Conservation (phyloP, 2,797 vertebrate genomes). For the Cirrhinus molitorella region DNA sequence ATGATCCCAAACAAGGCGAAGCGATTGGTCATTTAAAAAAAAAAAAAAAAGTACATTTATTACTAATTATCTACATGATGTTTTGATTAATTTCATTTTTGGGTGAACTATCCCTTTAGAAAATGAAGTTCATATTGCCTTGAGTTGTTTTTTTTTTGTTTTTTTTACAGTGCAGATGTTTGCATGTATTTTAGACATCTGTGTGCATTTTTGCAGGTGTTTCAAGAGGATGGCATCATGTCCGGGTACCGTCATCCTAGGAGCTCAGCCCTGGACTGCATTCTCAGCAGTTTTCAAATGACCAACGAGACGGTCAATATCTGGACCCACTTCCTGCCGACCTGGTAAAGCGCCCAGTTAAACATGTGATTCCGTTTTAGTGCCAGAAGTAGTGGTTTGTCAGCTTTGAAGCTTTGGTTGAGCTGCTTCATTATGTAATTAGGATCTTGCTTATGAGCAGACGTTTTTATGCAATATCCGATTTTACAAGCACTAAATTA, state of each 20-base stretch:
- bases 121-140: too few relatives aligned
- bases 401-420: conserved; percentile 31
- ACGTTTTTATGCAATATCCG: background rate
- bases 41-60: too few relatives aligned
- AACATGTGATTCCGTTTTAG: background rate
- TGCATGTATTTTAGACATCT: too few relatives aligned
- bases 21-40: too few relatives aligned
- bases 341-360: conserved; percentile 75
- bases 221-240: conserved; percentile 89
- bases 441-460: background rate
- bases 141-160: too few relatives aligned
- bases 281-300: conserved; percentile 92
- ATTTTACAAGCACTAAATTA: conserved; percentile 13
- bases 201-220: conserved; percentile 77
- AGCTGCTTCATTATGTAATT: conserved; percentile 20
- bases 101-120: too few relatives aligned
- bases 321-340: conserved; percentile 92
- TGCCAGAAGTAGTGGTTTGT: conserved; percentile 21
- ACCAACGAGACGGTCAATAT: conserved; percentile 92
- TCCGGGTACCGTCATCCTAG: conserved; percentile 88
- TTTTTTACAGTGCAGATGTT: too few relatives aligned
- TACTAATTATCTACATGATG: too few relatives aligned
- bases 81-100: too few relatives aligned
- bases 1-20: too few relatives aligned
- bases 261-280: conserved; percentile 88